Evolutionary conservation across 1,140 invertebrate species (phyloP), one percentile per base, ranked within the genome.

Genomic region (Eurosta solidaginis): DNA sequence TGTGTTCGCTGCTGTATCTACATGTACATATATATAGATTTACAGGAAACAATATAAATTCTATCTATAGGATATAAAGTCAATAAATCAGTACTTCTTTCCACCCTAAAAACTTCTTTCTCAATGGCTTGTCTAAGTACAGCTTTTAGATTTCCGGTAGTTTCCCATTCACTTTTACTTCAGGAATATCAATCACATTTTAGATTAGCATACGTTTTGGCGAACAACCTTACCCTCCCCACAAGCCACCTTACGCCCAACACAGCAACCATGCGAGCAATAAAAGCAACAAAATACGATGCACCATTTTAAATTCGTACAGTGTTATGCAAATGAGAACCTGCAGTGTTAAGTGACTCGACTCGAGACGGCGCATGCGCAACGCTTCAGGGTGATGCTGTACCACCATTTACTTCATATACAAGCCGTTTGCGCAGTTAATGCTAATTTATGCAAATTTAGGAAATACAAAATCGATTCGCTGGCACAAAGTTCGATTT

Each of bases 321-420:
- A 68, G 59, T 68, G 59, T 68, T 68, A 68, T 68, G 59, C 59
- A 68, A 68, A 68, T 68, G 29, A 68, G 59, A n/a, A 68, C 59
- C 59, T 68, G 59, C 54, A 27, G 7, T n/a, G 25, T 2, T 36
- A 63, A 63, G 14, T n/a, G n/a, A n/a, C n/a, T n/a, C n/a, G n/a
- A n/a, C n/a, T n/a, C n/a, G n/a, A n/a, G n/a, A n/a, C n/a, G n/a
- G n/a, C 59, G 59, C 50, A 20, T 27, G 25, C 50, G 50, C 50
- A 54, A 5, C 3, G 52, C 33, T 63, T 25, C 45, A 47, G 14
- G n/a, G 14, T 63, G 20, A 29, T 68, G n/a, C 27, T 10, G 2
- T n/a, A 54, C 10, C 5, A 14, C 20, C 22, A 1, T 54, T 5
- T 22, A 20, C 9, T 5, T 49, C 22, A 22, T 49, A 22, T 54